phyloP scores from a whole-genome alignment of 2,113 vertebrate genomes.

The Suricata suricatta region DNA sequence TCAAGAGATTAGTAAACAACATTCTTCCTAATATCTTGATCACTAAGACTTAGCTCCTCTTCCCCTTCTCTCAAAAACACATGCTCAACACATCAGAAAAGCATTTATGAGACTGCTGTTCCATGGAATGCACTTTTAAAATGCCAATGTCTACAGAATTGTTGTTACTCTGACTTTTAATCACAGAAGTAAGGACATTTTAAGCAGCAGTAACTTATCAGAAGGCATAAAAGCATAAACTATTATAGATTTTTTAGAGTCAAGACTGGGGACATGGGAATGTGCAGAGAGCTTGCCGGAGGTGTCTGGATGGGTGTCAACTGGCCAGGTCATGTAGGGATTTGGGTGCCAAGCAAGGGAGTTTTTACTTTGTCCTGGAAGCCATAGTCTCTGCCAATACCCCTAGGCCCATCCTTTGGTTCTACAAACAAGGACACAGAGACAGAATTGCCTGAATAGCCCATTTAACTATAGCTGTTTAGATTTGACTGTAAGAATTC shows the following conservation, averaged over 20 bases:
- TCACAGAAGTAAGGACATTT: neutral
- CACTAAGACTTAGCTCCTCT: neutral
- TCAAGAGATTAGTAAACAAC: neutral
- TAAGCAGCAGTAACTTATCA: neutral
- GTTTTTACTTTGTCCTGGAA: neutral
- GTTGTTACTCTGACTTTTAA: neutral
- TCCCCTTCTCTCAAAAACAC: neutral
- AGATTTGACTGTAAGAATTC: neutral
- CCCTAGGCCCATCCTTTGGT: neutral
- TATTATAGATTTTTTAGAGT: neutral
- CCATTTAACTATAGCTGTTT: neutral
- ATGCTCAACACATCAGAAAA: neutral
- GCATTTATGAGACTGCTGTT: neutral
- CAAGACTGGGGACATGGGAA: neutral
- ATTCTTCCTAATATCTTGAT: neutral
- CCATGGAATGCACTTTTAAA: neutral
- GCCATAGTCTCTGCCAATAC: neutral
- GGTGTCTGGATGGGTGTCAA: neutral
- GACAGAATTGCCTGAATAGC: neutral
- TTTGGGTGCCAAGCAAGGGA: neutral
- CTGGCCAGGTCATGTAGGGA: neutral
- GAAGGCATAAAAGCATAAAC: neutral
- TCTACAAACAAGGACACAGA: neutral
- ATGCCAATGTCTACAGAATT: neutral
- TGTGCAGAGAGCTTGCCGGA: no score